Conservation (phyloP, 2,888 invertebrate species). For the Idaea dimidiata region DNA sequence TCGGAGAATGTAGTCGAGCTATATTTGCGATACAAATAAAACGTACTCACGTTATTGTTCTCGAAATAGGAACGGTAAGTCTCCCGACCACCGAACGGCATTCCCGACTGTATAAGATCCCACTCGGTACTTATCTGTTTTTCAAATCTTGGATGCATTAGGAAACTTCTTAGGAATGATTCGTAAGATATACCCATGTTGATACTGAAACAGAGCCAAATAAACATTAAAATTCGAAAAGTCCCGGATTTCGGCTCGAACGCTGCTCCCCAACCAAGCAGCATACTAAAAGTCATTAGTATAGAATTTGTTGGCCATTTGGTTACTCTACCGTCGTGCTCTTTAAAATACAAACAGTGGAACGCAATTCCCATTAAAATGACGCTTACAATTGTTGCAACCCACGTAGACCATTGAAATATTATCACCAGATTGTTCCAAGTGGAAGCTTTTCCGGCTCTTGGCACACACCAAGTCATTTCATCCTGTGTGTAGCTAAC, state of each 20-base stretch:
- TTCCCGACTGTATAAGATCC: conserved; percentile 67
- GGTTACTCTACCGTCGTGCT: conserved; percentile 50
- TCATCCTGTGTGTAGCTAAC: conserved; percentile 74
- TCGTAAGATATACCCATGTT: conserved; percentile 76
- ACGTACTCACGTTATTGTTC: conserved; percentile 69
- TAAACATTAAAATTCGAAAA: conserved; percentile 68
- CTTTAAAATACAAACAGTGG: conserved; percentile 61
- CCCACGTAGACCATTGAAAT: conserved; percentile 74
- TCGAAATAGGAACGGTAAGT: conserved; percentile 75
- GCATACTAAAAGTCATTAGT: conserved; percentile 70
- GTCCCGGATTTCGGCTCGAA: conserved; percentile 64
- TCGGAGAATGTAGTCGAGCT: conserved; percentile 64
- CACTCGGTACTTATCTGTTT: conserved; percentile 72
- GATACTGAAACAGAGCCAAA: conserved; percentile 73
- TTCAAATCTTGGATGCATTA: conserved; percentile 76
- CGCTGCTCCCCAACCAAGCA: conserved; percentile 68
- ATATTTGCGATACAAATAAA: conserved; percentile 75
- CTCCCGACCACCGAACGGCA: conserved; percentile 71
- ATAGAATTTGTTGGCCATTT: conserved; percentile 74
- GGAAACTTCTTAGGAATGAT: conserved; percentile 74
- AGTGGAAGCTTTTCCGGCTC: conserved; percentile 63
- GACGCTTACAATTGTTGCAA: conserved; percentile 58
- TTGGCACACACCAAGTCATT: conserved; percentile 73
- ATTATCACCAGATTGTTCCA: conserved; percentile 74
- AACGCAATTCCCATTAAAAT: conserved; percentile 62